Evolutionary conservation across 1,140 invertebrate genomes (phyloP), one percentile per base, ranked within the genome.

Genomic region (Dolichoris vasculosae): DNA sequence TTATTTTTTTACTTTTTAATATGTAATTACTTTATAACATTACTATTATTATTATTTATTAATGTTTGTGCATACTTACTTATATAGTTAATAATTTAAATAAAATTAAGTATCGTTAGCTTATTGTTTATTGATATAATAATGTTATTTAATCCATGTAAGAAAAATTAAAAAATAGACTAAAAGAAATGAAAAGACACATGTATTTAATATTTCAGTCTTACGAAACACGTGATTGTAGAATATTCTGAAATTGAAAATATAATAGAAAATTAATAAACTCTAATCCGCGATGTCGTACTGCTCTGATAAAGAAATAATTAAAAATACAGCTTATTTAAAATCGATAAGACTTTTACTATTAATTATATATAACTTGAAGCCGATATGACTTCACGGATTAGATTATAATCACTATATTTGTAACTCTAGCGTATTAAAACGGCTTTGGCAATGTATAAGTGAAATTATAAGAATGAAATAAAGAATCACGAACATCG

Each of bases 381-480:
- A 80, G 23, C 23, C 8, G 30, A 40, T 82, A 82, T 83, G 85
- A 85, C 73, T 84, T 87, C 35, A 80, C 86, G 86, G 87, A 87
- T 79, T 84, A 88, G 80, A 67, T 51, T n/a, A 51, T 87, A 76
- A 76, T 88, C 86, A 88, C 82, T 87, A 89, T 88, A 86, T 89
- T 90, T 90, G 87, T 89, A 90, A 90, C 81, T 90, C 85, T 85
- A 90, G 87, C 86, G 89, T 90, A 91, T 89, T 89, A 89, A 86
- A 89, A 87, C 86, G 88, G 90, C 88, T 90, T 90, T 91, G 87
- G 90, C 89, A 90, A 82, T 88, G 86, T 89, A 86, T 87, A 87
- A 89, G 87, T 88, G 85, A 89, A 89, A 77, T 76, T 85, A 64
- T 75, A 73, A 86, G 88, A 86, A 84, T 85, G 80, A 86, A 84